Percentiles rank a stretch among this genome's conserved stretches.
Conservation (phyloP, 2,888 invertebrate genomes). For the Neria commutata region DNA sequence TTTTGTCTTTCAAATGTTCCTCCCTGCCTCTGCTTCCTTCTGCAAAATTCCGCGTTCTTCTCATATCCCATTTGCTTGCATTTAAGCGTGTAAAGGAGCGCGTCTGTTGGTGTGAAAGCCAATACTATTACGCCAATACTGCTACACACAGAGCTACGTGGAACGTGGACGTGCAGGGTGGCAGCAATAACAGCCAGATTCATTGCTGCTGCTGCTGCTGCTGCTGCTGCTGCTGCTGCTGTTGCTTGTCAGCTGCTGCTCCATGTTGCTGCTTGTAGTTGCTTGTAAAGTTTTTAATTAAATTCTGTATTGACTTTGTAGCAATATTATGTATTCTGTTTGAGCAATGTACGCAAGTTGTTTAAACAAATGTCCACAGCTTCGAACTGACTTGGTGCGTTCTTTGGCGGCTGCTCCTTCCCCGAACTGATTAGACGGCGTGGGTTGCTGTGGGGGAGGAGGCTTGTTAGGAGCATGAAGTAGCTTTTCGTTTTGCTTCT, state of each 20-base stretch:
- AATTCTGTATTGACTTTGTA: conserved; percentile 49
- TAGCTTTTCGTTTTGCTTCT: too few species aligned
- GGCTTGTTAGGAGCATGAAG: too few species aligned
- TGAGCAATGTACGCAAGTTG: conserved; percentile 7
- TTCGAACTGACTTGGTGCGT: too few species aligned
- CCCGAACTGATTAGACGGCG: too few species aligned
- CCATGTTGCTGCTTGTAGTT: conserved; percentile 35
- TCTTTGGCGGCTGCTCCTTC: too few species aligned
- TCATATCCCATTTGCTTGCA: too few species aligned
- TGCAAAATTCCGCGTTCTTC: not conserved
- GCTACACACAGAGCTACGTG: not conserved
- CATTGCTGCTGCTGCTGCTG: conserved; percentile 16
- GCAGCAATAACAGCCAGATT: not conserved
- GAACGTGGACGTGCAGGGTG: not conserved
- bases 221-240: conserved; percentile 14
- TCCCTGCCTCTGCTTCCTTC: conserved; percentile 2
- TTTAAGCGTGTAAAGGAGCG: too few species aligned
- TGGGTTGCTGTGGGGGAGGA: too few species aligned
- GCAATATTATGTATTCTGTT: conserved; percentile 35
- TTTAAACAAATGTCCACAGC: not conserved
- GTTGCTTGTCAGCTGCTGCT: not conserved
- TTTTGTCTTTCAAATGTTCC: not conserved
- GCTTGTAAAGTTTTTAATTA: conserved; percentile 53
- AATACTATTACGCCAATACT: not conserved
- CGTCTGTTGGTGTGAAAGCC: not conserved